Evolutionary conservation across 2,113 vertebrate genomes (phyloP), one percentile per base, ranked within the genome.

Genomic region (Eublepharis macularius): DNA sequence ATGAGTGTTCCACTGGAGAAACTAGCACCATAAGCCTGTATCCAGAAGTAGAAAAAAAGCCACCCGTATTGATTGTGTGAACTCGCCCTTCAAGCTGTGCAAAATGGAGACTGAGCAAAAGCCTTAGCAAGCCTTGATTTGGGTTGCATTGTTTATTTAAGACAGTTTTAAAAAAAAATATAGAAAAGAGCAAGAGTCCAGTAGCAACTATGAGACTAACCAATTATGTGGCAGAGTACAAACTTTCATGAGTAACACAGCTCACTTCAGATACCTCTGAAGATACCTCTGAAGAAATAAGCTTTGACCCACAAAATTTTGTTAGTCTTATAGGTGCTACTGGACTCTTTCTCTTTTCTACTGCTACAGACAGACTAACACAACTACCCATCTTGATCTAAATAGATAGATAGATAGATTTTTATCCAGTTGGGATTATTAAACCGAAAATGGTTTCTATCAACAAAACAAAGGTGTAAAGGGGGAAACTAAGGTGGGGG

Each of bases 81-180:
- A 10, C 68, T 69, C 65, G 39, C 83, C 69, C 87, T 63, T 77
- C 83, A 80, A 75, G 24, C 73, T 83, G 57, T 4, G 32, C 83
- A 72, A 0, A 1, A 72, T 79, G 68, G 19, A 4, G 14, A 77
- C 0, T 0, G 1, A 63, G 65, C 1, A 47, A 43, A 76, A 63
- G 72, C 43, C 63, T 74, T 0, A 0, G 36, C 7, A 39, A 77
- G 65, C 47, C 79, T 39, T 0, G 32, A n/a, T 54, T 76, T 0
- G 63, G 73, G 14, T 45, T 0, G 0, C 4, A 63, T 57, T 39
- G 76, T 24, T 39, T 14, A 65, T n/a, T 60, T 78, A 21, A 41
- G 36, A 65, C 26, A 29, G 24, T 45, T 45, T 72, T 72, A 4
- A 51, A 60, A 21, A 57, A 17, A 54, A 17, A 57, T n/a, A n/a